Evolutionary conservation across 2,113 vertebrate species (phyloP).

Genomic region (Petromus typicus): DNA sequence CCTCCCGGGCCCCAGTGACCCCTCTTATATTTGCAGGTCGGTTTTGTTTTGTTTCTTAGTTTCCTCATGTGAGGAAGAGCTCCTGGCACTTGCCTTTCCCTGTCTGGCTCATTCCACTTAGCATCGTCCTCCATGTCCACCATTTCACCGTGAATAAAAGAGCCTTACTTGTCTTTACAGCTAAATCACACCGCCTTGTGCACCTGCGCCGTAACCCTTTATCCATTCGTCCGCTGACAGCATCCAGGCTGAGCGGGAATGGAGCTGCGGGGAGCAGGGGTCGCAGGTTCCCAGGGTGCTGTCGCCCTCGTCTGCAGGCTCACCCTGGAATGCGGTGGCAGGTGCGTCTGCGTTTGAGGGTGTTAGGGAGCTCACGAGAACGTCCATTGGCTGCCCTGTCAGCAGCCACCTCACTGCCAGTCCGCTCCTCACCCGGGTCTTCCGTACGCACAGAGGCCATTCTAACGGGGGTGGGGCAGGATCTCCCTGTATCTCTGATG

Average conservation of each 20-base stretch:
- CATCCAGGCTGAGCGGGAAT: not conserved
- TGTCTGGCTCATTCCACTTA: not conserved
- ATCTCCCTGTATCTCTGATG: not conserved
- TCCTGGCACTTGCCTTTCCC: not conserved
- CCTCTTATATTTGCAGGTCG: not conserved
- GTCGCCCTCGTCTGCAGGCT: not conserved
- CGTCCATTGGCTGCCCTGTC: not conserved
- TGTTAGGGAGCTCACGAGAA: not conserved
- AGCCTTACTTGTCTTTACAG: not conserved
- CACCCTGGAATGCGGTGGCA: not conserved
- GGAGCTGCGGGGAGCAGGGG: not conserved
- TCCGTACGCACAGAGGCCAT: not conserved
- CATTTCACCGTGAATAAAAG: not conserved
- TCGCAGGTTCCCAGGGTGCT: not conserved
- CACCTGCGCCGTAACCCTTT: not conserved
- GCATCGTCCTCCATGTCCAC: not conserved
- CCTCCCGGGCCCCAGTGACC: not conserved
- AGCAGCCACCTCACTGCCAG: not conserved
- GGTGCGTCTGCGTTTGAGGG: accelerated
- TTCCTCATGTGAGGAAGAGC: not conserved
- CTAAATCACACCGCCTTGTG: not conserved
- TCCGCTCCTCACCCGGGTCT: not conserved
- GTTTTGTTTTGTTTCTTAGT: not conserved
- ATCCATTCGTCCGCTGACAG: not conserved
- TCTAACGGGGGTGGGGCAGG: not conserved